These are phyloP conservation scores for Eriosoma lanigerum DNA, from an alignment of 1,140 invertebrate genomes.

Conservation along the genomic window DNA sequence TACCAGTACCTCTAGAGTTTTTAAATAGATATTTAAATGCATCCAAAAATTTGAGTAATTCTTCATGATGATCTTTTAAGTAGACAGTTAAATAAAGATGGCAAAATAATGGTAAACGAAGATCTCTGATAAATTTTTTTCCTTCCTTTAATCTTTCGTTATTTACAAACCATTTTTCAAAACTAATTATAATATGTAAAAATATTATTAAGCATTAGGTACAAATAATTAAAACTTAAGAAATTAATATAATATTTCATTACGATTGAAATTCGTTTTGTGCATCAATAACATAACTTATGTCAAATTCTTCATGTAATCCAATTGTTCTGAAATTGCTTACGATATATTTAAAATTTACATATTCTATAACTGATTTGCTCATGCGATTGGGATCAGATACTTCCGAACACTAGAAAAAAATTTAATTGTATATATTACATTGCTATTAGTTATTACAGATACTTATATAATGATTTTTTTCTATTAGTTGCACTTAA, in stretches of 20 bases:
- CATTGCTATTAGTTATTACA: background rate
- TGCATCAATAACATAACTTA: background rate
- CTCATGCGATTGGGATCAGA: background rate
- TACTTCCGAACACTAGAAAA: background rate
- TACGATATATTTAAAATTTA: constrained; percentile 8
- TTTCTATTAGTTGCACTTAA: too few species aligned
- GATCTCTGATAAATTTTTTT: background rate
- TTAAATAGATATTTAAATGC: constrained; percentile 14
- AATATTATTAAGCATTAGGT: too few species aligned
- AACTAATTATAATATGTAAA: constrained; percentile 25
- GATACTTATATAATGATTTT: too few species aligned
- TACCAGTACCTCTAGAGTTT: background rate
- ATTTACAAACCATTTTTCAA: constrained; percentile 20
- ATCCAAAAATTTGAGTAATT: background rate
- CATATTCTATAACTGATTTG: constrained; percentile 1
- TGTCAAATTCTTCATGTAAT: background rate
- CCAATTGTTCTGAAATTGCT: constrained; percentile 34
- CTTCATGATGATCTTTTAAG: background rate
- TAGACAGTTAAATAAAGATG: constrained; percentile 40
- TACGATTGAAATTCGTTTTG: background rate
- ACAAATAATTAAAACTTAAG: too few species aligned
- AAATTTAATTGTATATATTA: background rate
- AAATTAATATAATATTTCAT: background rate
- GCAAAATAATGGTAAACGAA: constrained; percentile 23
- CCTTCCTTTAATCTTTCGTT: background rate